Base-by-base conservation (phyloP, 1,140 invertebrate species). In the Anthonomus grandis region DNA sequence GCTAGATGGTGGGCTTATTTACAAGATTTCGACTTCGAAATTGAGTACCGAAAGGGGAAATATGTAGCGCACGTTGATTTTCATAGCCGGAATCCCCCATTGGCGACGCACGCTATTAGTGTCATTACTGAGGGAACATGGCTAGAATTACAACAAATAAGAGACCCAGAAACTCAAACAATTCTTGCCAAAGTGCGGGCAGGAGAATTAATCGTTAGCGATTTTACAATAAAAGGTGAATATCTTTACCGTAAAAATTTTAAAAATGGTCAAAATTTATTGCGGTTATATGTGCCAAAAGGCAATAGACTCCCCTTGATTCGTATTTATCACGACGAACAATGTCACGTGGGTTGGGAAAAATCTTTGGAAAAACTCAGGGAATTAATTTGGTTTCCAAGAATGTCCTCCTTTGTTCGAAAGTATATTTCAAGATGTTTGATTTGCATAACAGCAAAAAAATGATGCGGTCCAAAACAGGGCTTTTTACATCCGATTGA, bases 1-100 rank as follows among this genome's bases (percentile, higher is more conserved):
- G 63, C 68, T 4, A 47, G 72, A 4, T 76, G 73, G 73, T 71
- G 67, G 68, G 55, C 64, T 4, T 61, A 67, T 23, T 13, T 76
- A 0, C 69, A 75, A 34, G 58, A 67, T 4, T 76, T 62, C 42
- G 46, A 75, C 45, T 75, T 64, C 45, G 22, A 50, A 15, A 60
- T 60, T 23, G 18, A 22, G 10, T 49, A 50, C 23, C 41, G 46
- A n/a, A 50, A 50, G 8, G 55, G 55, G 4, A 10, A 9, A n/a
- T 12, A 13, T 12, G 13, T 57, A 12, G 4, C 2, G 6, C 55
- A 57, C 37, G 48, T 52, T 13, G 55, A 57, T 23, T 57, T 31
- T 22, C 23, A 53, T 47, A 52, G 34, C 18, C 9, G 55, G 31
- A 57, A 57, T 22, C 41, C 41, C 5, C 5, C 5, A 5, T n/a